Base-by-base conservation (phyloP, 2,888 invertebrate genomes). In the Alviniconcha strummeri region DNA sequence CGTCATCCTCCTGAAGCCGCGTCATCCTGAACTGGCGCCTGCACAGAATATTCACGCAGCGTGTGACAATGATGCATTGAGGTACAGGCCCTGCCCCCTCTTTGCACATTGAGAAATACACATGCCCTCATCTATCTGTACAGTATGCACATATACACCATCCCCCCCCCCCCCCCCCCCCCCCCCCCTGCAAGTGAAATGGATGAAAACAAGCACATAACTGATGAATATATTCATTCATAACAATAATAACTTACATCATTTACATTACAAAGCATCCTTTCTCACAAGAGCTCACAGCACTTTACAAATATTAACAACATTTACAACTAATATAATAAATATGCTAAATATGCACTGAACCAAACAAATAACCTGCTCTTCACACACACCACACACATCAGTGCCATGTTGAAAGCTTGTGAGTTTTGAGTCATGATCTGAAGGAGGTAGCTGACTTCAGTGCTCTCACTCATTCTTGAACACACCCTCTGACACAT, bases 11-110 rank as follows among this genome's bases (percentile, higher is more conserved):
- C 54, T 87, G 84, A 17, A 89, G 82, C 11, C 88, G 84, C 0
- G 88, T 84, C 86, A 89, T 86, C 17, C 87, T 84, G 82, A 89
- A 87, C 79, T 89, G 89, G n/a, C 89, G 78, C 57, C 78, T 78
- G 78, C 9, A 60, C 56, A 9, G 15, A 5, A 17, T 64, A 13
- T 9, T 64, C 64, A 9, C 1, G 1, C 64, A 13, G 15, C 4
- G 9, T 15, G 11, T 64, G 64, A 13, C 15, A 64, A 64, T 13
- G 64, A 64, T 64, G 15, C 4, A 64, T 15, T 15, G 15, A 64
- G 15, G 15, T 9, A 64, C 36, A 36, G 36, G 36, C 36, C 36
- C 36, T 36, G 36, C 36, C 36, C 36, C 36, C 36, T 36, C 36
- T 36, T 36, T 36, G 36, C 36, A 36, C 36, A 36, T 3, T 36